These are phyloP conservation scores for Phalacrocorax aristotelis DNA, from an alignment of 2,113 vertebrate genomes.

Conservation along the genomic window DNA sequence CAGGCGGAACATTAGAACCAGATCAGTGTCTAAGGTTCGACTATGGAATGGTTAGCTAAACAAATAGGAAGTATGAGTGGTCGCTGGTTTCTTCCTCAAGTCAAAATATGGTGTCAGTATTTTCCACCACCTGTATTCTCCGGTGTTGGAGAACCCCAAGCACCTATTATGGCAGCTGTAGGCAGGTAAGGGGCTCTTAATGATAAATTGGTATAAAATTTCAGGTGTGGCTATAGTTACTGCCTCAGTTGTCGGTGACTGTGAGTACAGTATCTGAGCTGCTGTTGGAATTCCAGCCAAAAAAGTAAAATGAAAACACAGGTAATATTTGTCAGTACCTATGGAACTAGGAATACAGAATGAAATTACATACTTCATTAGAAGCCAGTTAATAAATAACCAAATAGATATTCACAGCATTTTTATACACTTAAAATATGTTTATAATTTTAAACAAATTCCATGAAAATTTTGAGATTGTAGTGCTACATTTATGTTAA, in stretches of 20 bases:
- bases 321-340: background rate
- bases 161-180: background rate
- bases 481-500: background rate
- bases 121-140: background rate
- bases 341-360: background rate
- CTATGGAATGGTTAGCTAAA: background rate
- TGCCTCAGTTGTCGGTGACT: background rate
- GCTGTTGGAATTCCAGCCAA: background rate
- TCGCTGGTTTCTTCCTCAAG: background rate
- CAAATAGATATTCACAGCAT: background rate
- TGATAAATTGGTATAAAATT: background rate
- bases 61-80: background rate
- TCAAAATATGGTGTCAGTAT: background rate
- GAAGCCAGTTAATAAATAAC: background rate
- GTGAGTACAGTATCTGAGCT: background rate
- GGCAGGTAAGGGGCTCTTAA: background rate
- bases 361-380: background rate
- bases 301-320: background rate
- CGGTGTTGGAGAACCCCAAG: background rate
- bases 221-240: background rate
- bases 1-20: background rate
- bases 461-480: background rate
- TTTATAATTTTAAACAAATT: background rate
- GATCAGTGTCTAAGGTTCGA: background rate
- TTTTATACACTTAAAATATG: background rate